These are phyloP conservation scores for Muscina levida DNA, from an alignment of 2,888 invertebrate species.

Conservation along the genomic window DNA sequence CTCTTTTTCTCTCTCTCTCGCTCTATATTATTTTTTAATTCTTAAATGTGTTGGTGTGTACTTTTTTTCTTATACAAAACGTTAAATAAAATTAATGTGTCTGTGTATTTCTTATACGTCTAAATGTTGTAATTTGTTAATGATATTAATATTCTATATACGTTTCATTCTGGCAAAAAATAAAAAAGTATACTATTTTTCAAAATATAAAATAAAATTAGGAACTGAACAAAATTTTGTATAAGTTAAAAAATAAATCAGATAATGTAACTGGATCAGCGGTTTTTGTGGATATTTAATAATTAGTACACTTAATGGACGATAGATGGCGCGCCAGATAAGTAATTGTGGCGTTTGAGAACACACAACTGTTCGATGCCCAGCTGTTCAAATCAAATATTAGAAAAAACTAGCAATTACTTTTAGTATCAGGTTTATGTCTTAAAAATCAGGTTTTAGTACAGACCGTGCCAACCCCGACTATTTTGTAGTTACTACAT, in stretches of 20 bases:
- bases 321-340: too few relatives aligned
- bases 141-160: conserved; percentile 26
- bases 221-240: conserved; percentile 8
- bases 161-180: conserved; percentile 32
- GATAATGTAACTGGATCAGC: neutral
- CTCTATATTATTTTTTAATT: too few relatives aligned
- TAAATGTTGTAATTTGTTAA: conserved; percentile 66
- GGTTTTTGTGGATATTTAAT: conserved; percentile 28
- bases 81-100: conserved; percentile 42
- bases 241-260: conserved; percentile 1
- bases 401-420: too few relatives aligned
- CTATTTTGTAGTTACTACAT: too few relatives aligned
- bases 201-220: conserved; percentile 9
- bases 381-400: too few relatives aligned
- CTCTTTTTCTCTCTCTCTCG: conserved; percentile 67
- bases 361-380: too few relatives aligned
- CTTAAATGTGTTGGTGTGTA: conserved; percentile 66
- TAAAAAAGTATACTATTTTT: conserved; percentile 37
- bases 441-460: too few relatives aligned
- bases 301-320: too few relatives aligned
- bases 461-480: too few relatives aligned
- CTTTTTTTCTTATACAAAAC: conserved; percentile 54
- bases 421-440: too few relatives aligned
- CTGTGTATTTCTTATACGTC: conserved; percentile 53
- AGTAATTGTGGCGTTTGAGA: too few relatives aligned